Base-by-base conservation (phyloP, 2,113 vertebrate species). In the Procavia capensis region DNA sequence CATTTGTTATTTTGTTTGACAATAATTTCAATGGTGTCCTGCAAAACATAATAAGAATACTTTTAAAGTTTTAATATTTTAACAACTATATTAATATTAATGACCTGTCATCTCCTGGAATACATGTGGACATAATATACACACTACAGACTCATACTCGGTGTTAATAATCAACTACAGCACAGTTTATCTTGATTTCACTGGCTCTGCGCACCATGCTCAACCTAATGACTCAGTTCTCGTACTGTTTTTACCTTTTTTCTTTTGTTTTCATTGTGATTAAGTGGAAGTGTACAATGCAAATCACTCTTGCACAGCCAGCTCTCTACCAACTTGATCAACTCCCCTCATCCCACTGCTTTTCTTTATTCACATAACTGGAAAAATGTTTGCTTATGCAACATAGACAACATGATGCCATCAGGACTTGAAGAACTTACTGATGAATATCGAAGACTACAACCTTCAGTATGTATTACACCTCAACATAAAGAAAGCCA, bases 1-100 rank as follows among this genome's bases (percentile, higher is more conserved):
- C 41, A 57, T n/a, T 80, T 72, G 64, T 90, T 88, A 88, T 50
- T 64, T 91, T 97, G 39, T 63, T 94, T 47, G n/a, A 47, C 5
- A 63, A 54, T 70, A 82, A 91, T 88, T 88, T 83, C 68, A 85
- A 85, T 9, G 78, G 74, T 68, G 17, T 39, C 72, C 68, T 59
- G 4, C n/a, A 66, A 88, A 85, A 83, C 10, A 31, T 2, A 63
- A 68, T 31, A 16, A 74, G 31, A 89, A 82, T 27, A 81, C 47
- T 75, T 88, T 66, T 91, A 25, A 72, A 63, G 31, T 66, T 63
- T 92, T 84, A 74, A 45, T n/a, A 47, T 57, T 84, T 43, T 47
- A 54, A 54, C 14, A n/a, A 25, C 76, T 76, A 20, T 45, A 20
- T 50, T 39, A 34, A 36, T n/a, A 29, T 39, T 68, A 79, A 87